These are phyloP conservation scores for Vipera latastei DNA, from an alignment of 2,797 vertebrate species.

Conservation along the genomic window DNA sequence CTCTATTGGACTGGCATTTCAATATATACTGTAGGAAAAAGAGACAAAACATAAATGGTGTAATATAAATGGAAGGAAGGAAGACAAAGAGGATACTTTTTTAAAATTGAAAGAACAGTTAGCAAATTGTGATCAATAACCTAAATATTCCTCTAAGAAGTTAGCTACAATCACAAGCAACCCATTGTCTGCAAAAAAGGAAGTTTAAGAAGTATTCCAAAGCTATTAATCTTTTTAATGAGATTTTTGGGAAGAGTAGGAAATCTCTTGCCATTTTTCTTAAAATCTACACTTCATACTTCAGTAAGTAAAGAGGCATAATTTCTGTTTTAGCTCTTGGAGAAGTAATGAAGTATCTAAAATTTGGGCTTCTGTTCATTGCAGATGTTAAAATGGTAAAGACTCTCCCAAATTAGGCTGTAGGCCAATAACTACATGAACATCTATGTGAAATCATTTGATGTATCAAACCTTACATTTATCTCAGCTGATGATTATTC, in stretches of 20 bases:
- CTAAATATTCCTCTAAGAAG: conserved; percentile 55
- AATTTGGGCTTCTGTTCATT: conserved; percentile 33
- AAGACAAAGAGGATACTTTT: conserved; percentile 32
- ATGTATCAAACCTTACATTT: neutral
- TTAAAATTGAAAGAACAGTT: conserved; percentile 35
- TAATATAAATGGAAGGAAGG: conserved; percentile 40
- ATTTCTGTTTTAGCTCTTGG: conserved; percentile 1
- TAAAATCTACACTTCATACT: conserved; percentile 46
- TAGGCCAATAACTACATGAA: neutral
- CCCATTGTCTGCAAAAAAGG: conserved; percentile 73
- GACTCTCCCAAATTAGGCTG: neutral
- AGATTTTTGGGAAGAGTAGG: conserved; percentile 56
- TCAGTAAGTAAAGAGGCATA: conserved; percentile 44
- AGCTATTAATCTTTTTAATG: conserved; percentile 80
- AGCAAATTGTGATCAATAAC: conserved; percentile 62
- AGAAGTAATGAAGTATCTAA: conserved; percentile 2
- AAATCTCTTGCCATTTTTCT: conserved; percentile 54
- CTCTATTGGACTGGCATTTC: conserved; percentile 69
- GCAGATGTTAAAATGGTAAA: conserved; percentile 10
- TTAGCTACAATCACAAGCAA: conserved; percentile 68
- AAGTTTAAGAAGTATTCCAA: conserved; percentile 81
- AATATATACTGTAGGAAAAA: conserved; percentile 62
- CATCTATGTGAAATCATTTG: neutral
- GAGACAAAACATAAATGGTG: conserved; percentile 33
- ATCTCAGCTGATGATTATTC: neutral